phyloP scores from a whole-genome alignment of 35 echinoderm and acorn worm species.

The Eucidaris tribuloides region DNA sequence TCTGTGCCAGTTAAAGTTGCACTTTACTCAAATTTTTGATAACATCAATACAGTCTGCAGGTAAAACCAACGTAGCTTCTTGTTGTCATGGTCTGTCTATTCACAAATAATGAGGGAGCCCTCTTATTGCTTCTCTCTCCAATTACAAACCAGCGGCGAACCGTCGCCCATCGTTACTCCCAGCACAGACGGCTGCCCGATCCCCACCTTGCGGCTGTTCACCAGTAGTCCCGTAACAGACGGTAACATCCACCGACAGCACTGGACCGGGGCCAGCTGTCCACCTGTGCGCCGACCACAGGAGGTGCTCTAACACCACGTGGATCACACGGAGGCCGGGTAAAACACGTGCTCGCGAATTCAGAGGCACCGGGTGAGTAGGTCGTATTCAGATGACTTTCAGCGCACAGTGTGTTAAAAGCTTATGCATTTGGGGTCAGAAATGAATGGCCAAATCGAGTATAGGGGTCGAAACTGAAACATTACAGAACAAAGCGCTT shows the following conservation, averaged over 20 bases:
- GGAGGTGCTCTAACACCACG: constrained; percentile 23
- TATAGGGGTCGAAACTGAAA: too few relatives aligned
- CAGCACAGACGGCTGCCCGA: background rate
- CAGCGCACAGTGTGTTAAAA: too few relatives aligned
- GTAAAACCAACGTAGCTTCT: too few relatives aligned
- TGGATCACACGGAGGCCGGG: constrained; percentile 48
- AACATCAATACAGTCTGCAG: too few relatives aligned
- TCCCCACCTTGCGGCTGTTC: constrained; percentile 44
- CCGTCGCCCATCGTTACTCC: constrained; percentile 7
- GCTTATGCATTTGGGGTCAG: too few relatives aligned
- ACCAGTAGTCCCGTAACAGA: constrained; percentile 42
- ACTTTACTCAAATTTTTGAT: too few relatives aligned
- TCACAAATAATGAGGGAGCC: too few relatives aligned
- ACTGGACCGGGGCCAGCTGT: constrained; percentile 37
- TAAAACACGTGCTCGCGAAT: constrained; percentile 17
- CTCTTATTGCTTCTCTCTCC: background rate
- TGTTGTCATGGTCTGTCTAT: too few relatives aligned
- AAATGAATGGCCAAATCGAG: too few relatives aligned
- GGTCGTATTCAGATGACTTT: too few relatives aligned
- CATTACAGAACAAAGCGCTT: too few relatives aligned
- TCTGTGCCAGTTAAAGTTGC: too few relatives aligned
- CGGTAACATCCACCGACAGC: constrained; percentile 32
- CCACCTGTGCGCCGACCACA: constrained; percentile 27
- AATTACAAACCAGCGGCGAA: constrained; percentile 9
- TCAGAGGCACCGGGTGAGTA: constrained; percentile 54